These are phyloP conservation scores for Tringa solitaria DNA, from an alignment of 2,113 vertebrate species.

Conservation along the genomic window DNA sequence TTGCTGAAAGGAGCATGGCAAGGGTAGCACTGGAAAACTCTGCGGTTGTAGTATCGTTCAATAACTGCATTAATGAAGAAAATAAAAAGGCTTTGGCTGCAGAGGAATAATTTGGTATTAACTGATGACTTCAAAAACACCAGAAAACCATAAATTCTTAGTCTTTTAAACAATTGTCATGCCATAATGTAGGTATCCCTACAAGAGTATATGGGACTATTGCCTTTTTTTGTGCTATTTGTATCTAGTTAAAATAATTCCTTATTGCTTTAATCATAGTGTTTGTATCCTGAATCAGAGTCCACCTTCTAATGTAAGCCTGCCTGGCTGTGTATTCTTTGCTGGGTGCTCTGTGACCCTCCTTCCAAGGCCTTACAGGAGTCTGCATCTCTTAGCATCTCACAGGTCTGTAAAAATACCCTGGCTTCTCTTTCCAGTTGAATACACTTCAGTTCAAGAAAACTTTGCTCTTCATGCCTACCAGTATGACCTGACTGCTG, in stretches of 20 bases:
- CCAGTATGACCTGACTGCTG: background rate
- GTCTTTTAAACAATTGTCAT: background rate
- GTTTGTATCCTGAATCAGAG: background rate
- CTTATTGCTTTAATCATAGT: background rate
- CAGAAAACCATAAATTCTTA: rapidly evolving
- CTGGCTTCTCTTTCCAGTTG: background rate
- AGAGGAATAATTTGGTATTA: background rate
- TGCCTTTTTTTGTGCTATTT: background rate
- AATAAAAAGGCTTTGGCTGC: background rate
- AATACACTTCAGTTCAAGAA: background rate
- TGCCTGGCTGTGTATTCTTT: background rate
- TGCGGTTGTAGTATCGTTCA: background rate
- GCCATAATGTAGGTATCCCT: background rate
- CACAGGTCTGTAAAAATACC: background rate
- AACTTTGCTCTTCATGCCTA: background rate
- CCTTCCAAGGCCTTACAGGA: no score
- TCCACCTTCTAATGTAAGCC: background rate
- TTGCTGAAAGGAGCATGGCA: background rate
- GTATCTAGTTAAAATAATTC: no score
- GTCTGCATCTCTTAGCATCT: background rate
- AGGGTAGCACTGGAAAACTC: no score
- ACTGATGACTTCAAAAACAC: background rate
- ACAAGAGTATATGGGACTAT: background rate
- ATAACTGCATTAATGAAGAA: background rate
- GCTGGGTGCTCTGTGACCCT: background rate